Percentiles rank a stretch among this genome's conserved stretches.
These are phyloP conservation scores for Tadarida brasiliensis DNA, from an alignment of 2,797 vertebrate species.

Conservation along the genomic window DNA sequence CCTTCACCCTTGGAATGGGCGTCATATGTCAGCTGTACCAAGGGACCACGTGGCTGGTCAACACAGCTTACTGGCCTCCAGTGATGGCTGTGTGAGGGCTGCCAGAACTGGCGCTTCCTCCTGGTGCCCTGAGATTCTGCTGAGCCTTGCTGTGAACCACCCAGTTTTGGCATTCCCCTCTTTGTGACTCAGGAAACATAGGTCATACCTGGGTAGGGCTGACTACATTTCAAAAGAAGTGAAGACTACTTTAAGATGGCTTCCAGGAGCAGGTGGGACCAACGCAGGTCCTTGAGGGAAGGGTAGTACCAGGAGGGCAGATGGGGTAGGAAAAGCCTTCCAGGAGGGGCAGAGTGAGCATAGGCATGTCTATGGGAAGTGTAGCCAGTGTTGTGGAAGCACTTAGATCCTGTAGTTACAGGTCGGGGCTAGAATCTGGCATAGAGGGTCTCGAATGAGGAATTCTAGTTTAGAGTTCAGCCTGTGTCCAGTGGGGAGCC, in stretches of 20 bases:
- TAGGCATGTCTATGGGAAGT: not conserved
- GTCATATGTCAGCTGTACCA: accelerated
- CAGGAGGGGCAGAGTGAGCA: not conserved
- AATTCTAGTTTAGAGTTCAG: not conserved
- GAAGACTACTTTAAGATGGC: not conserved
- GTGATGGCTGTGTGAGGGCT: not conserved
- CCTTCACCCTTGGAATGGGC: not conserved
- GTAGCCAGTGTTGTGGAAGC: not conserved
- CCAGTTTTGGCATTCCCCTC: not conserved
- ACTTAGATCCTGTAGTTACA: not conserved
- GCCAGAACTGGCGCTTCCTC: accelerated
- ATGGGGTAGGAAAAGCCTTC: too few species aligned
- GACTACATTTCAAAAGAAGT: not conserved
- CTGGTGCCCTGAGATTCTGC: not conserved
- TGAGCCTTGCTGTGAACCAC: not conserved
- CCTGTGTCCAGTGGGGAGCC: not conserved
- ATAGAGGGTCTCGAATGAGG: not conserved
- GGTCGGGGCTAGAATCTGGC: not conserved
- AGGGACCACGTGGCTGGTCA: accelerated
- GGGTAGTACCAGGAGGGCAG: not conserved
- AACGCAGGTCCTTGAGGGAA: not conserved
- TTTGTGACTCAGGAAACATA: not conserved
- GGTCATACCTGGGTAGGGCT: not conserved
- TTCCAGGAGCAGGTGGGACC: not conserved
- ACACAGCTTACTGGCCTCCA: accelerated